A percentile compares a stretch with the other conserved stretches of the same genome.
phyloP scores from a whole-genome alignment of 2,797 vertebrate species.

The Alauda arvensis region DNA sequence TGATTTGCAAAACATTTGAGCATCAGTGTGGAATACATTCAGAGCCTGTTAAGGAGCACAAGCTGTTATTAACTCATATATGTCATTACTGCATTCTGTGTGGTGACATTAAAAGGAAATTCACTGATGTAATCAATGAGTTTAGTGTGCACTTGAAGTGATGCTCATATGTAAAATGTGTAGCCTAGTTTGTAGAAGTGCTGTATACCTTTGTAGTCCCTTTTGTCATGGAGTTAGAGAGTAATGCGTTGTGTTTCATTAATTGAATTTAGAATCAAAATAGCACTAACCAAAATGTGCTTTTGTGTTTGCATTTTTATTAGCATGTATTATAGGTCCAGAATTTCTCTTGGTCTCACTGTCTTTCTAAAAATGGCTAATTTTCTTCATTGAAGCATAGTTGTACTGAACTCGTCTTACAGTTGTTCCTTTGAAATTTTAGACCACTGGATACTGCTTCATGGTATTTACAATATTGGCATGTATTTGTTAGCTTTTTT shows the following conservation, averaged over 20 bases:
- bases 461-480: not conserved
- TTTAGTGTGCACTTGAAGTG: slow-evolving; percentile 50
- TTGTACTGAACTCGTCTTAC: not conserved
- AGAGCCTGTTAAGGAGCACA: not conserved
- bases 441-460: not conserved
- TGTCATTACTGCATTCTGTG: not conserved
- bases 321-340: not conserved
- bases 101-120: not conserved
- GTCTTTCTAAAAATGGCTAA: not conserved
- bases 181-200: slow-evolving; percentile 9
- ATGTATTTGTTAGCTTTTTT: not conserved
- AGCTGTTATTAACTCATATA: not conserved
- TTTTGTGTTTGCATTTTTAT: not conserved
- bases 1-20: not conserved
- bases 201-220: not conserved
- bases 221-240: not conserved
- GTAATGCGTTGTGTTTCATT: not conserved
- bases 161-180: not conserved
- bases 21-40: not conserved
- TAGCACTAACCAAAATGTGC: not conserved
- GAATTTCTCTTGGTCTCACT: not conserved
- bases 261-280: not conserved
- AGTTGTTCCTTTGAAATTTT: not conserved
- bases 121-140: not conserved
- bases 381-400: not conserved